Conservation (phyloP, 2,888 invertebrate genomes). For the Argynnis bischoffii region DNA sequence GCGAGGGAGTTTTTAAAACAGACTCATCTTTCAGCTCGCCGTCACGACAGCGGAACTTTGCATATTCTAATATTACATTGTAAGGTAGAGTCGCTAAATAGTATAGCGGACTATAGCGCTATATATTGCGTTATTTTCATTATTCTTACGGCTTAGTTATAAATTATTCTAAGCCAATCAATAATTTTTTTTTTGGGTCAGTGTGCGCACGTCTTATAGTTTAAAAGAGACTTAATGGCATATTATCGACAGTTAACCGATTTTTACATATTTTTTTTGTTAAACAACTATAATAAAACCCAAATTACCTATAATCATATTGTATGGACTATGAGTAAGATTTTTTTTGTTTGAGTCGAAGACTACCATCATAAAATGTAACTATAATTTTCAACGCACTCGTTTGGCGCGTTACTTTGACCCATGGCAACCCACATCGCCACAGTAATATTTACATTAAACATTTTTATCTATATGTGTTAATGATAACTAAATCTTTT, state of each 20-base stretch:
- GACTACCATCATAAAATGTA: background rate
- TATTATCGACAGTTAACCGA: too few relatives aligned
- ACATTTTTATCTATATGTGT: constrained; percentile 34
- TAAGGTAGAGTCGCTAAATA: background rate
- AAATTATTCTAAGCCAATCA: too few relatives aligned
- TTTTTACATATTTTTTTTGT: too few relatives aligned
- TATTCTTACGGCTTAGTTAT: too few relatives aligned
- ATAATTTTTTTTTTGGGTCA: too few relatives aligned
- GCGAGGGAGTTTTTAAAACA: constrained; percentile 21
- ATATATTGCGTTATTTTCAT: background rate
- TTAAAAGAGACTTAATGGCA: too few relatives aligned
- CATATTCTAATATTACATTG: constrained; percentile 10
- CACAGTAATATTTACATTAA: constrained; percentile 30
- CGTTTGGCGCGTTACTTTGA: constrained; percentile 21
- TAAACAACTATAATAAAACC: too few relatives aligned
- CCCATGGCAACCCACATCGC: constrained; percentile 30
- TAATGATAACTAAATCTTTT: constrained; percentile 30
- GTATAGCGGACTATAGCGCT: background rate
- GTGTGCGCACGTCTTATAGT: too few relatives aligned
- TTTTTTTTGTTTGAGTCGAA: background rate
- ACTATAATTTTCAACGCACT: constrained; percentile 17
- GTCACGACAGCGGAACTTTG: constrained; percentile 11
- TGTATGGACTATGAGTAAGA: too few relatives aligned
- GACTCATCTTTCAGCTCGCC: constrained; percentile 16
- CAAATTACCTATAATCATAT: too few relatives aligned